Percentiles rank a stretch among this genome's conserved stretches.
Evolutionary conservation across 2,797 vertebrate species (phyloP).

Genomic region (Zalophus californianus): DNA sequence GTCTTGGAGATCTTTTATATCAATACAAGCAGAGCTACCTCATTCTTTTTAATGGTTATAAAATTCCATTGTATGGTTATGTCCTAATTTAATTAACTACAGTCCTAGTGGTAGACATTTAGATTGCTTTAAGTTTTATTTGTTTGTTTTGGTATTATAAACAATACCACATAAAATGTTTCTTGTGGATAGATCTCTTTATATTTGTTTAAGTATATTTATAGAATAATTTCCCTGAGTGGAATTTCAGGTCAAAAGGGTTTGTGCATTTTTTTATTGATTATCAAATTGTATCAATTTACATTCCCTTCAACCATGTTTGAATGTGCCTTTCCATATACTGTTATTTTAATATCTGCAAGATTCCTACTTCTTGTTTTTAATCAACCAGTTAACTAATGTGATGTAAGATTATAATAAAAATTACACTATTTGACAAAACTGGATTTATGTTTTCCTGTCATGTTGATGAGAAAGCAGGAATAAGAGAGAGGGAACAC

Average conservation of each 20-base stretch:
- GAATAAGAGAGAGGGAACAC: not conserved
- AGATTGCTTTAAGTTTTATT: conserved; percentile 40
- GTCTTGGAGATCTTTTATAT: conserved; percentile 35
- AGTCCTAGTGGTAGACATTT: not conserved
- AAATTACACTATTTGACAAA: conserved; percentile 63
- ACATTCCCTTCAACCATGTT: not conserved
- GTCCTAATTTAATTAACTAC: conserved; percentile 55
- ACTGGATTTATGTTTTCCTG: conserved; percentile 21
- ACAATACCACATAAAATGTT: conserved; percentile 20
- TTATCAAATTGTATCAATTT: conserved; percentile 38
- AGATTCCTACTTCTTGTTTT: not conserved
- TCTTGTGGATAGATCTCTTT: conserved; percentile 14
- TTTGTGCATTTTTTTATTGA: conserved; percentile 41
- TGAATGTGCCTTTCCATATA: conserved; percentile 4
- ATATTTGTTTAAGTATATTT: conserved; percentile 31
- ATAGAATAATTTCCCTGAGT: conserved; percentile 44
- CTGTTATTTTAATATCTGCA: conserved; percentile 35
- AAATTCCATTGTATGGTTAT: conserved; percentile 43
- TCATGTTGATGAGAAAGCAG: not conserved
- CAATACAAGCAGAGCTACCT: conserved; percentile 72
- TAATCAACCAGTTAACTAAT: conserved; percentile 23
- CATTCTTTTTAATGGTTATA: conserved; percentile 57
- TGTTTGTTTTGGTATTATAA: conserved; percentile 42
- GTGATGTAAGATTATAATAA: conserved; percentile 47
- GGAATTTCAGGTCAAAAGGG: not conserved